Conservation (phyloP, 1,140 invertebrate genomes). For the Tribolium castaneum region DNA sequence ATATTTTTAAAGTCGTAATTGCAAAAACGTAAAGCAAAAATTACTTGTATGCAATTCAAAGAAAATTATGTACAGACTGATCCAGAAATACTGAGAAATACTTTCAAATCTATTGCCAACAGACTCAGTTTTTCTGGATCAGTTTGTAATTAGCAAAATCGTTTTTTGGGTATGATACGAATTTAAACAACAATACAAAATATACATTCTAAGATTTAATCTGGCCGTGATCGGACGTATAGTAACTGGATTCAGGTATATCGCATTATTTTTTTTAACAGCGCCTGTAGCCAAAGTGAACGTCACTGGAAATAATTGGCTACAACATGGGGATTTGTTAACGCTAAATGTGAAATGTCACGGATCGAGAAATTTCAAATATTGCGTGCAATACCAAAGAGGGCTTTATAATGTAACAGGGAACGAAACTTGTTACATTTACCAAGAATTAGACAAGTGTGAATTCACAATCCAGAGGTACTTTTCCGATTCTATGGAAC, state of each 20-base stretch:
- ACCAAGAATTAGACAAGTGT: conserved; percentile 65
- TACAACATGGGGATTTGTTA: conserved; percentile 82
- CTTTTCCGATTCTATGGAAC: conserved; percentile 72
- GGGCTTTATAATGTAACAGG: conserved; percentile 83
- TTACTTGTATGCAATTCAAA: too few species aligned
- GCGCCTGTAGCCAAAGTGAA: conserved; percentile 75
- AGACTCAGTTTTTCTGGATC: too few species aligned
- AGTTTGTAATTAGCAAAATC: too few species aligned
- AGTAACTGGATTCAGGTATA: background rate
- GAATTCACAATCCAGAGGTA: conserved; percentile 74
- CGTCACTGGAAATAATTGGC: conserved; percentile 80
- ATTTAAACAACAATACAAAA: too few species aligned
- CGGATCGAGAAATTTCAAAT: conserved; percentile 76
- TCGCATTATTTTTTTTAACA: conserved; percentile 63
- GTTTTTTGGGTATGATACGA: too few species aligned
- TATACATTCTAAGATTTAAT: too few species aligned
- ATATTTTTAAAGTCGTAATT: too few species aligned
- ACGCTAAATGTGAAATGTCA: conserved; percentile 76
- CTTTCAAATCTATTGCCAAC: too few species aligned
- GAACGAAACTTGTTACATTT: conserved; percentile 75
- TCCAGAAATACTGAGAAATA: too few species aligned
- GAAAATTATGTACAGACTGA: too few species aligned
- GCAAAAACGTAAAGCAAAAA: too few species aligned
- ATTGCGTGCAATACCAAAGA: conserved; percentile 71
- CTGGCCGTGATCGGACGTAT: too few species aligned